Evolutionary conservation across 2,888 invertebrate species (phyloP).

Genomic region (Eupithecia subumbrata): DNA sequence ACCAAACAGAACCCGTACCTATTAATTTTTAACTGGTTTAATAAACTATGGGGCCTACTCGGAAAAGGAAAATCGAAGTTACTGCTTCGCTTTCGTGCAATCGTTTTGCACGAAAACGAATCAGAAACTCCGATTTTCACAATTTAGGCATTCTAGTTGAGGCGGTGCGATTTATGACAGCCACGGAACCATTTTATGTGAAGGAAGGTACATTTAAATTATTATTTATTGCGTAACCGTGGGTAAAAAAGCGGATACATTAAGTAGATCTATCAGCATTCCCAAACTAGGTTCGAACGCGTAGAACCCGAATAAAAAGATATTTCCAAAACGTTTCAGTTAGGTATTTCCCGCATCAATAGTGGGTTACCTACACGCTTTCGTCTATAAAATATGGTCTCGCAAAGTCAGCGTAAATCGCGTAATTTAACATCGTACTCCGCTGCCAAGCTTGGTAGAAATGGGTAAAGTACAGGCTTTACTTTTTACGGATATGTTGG

Average conservation of each 20-base stretch:
- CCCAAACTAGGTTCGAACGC: background rate
- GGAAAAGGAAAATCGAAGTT: too few species aligned
- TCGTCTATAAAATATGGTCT: background rate
- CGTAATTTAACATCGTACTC: background rate
- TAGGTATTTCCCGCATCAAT: background rate
- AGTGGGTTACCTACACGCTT: background rate
- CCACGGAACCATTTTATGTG: slow-evolving; percentile 1
- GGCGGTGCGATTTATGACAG: slow-evolving; percentile 2
- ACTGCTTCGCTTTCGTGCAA: too few species aligned
- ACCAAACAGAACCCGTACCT: too few species aligned
- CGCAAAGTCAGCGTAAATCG: background rate
- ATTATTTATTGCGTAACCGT: background rate
- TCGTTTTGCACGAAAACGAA: too few species aligned
- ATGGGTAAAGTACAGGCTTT: background rate
- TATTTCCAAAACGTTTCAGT: background rate
- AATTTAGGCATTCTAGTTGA: slow-evolving; percentile 1
- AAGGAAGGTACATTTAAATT: background rate
- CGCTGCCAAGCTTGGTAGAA: background rate
- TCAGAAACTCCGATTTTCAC: background rate
- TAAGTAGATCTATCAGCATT: background rate
- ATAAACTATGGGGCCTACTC: too few species aligned
- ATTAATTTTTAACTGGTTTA: too few species aligned
- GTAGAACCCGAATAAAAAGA: background rate
- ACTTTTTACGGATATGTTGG: background rate
- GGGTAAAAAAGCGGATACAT: background rate